Evolutionary conservation across 2,888 invertebrate species (phyloP).

Genomic region (Philonicus albiceps): DNA sequence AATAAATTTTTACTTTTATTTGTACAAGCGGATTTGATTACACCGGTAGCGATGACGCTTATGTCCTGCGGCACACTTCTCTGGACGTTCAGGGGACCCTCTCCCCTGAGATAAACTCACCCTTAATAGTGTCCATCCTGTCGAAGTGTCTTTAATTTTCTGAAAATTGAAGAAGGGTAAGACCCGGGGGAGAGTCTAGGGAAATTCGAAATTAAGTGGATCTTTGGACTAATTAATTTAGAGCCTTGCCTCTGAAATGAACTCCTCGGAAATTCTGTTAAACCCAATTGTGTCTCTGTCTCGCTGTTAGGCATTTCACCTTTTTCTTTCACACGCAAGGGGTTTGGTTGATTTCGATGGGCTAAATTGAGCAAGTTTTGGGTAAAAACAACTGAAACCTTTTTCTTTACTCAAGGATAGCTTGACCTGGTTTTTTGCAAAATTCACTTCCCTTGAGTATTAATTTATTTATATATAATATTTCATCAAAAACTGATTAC

Average conservation of each 20-base stretch:
- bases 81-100: background rate
- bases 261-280: background rate
- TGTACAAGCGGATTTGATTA: constrained; percentile 2
- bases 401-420: background rate
- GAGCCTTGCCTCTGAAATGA: background rate
- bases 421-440: background rate
- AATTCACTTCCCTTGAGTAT: background rate
- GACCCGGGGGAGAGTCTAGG: background rate
- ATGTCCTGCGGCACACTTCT: background rate
- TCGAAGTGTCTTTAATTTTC: background rate
- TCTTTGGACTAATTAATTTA: background rate
- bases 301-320: background rate
- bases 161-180: background rate
- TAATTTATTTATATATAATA: no score
- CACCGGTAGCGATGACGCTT: background rate
- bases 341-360: background rate
- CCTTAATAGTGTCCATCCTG: background rate
- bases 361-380: background rate
- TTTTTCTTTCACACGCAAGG: background rate
- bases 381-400: background rate
- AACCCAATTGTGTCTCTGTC: background rate
- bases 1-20: constrained; percentile 17
- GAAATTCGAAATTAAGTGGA: background rate
- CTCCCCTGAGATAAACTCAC: background rate
- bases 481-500: no score